These are phyloP conservation scores for Melinopterus prodromus DNA, from an alignment of 2,888 invertebrate species.

Conservation along the genomic window DNA sequence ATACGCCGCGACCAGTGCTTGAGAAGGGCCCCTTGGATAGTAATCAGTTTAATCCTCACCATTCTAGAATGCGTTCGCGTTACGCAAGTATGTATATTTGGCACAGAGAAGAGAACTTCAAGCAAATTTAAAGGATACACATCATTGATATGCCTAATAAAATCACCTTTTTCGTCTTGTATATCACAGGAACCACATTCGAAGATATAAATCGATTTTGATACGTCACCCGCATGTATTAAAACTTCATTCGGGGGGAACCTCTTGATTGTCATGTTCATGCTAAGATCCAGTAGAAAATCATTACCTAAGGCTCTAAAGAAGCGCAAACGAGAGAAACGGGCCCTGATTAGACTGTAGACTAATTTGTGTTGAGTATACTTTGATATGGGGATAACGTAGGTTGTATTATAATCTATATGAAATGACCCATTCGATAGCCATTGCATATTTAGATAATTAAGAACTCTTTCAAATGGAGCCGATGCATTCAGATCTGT, in stretches of 20 bases:
- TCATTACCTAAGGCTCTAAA: constrained; percentile 31
- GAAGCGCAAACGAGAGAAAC: constrained; percentile 12
- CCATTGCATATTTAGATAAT: constrained; percentile 33
- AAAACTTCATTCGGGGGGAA: constrained; percentile 37
- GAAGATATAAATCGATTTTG: constrained; percentile 27
- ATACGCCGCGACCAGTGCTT: background rate
- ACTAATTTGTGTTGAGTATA: constrained; percentile 18
- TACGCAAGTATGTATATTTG: background rate
- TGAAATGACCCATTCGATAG: constrained; percentile 15
- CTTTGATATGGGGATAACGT: constrained; percentile 20
- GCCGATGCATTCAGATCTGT: background rate
- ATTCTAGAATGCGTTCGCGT: constrained; percentile 31
- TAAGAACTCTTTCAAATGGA: constrained; percentile 21
- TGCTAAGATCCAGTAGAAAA: constrained; percentile 29
- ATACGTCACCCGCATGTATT: constrained; percentile 34
- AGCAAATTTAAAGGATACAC: constrained; percentile 10
- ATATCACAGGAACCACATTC: constrained; percentile 19
- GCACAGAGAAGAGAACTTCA: constrained; percentile 6
- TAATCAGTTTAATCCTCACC: constrained; percentile 13
- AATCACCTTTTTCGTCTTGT: background rate
- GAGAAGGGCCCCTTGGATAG: background rate
- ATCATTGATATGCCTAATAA: background rate
- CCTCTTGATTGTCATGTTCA: background rate
- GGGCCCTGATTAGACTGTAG: background rate
- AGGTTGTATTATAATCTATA: constrained; percentile 18